phyloP scores from a whole-genome alignment of 2,888 invertebrate species.

The Aporophyla lueneburgensis region DNA sequence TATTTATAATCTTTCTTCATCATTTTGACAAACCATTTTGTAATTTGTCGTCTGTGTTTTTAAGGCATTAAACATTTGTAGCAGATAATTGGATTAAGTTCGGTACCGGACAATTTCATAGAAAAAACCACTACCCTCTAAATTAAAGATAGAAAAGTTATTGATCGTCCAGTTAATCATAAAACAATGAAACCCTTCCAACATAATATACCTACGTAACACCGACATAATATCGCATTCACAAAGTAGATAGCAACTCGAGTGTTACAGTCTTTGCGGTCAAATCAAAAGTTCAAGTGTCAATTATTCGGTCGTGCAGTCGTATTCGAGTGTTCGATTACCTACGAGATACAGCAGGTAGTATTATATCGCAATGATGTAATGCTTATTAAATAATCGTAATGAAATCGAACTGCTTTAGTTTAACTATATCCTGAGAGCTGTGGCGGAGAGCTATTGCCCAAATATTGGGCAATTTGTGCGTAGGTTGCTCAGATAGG shows the following conservation, averaged over 20 bases:
- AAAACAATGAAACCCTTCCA: slow-evolving; percentile 26
- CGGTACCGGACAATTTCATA: background rate
- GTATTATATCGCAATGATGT: slow-evolving; percentile 34
- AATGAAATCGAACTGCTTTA: slow-evolving; percentile 15
- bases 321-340: slow-evolving; percentile 53
- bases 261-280: slow-evolving; percentile 58
- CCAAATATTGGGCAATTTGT: no score
- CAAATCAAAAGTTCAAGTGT: slow-evolving; percentile 71
- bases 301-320: slow-evolving; percentile 61
- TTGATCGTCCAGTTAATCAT: background rate
- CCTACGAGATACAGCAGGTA: slow-evolving; percentile 38
- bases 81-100: background rate
- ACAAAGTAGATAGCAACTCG: slow-evolving; percentile 36
- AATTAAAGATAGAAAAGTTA: background rate
- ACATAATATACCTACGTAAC: slow-evolving; percentile 35
- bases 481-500: no score
- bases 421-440: no score
- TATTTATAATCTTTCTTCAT: slow-evolving; percentile 52
- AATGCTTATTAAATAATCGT: slow-evolving; percentile 43
- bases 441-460: no score
- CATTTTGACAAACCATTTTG: slow-evolving; percentile 36
- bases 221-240: slow-evolving; percentile 40
- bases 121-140: background rate
- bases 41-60: slow-evolving; percentile 32
- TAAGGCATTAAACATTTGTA: slow-evolving; percentile 1